Percentiles rank a stretch among this genome's conserved stretches.
Conservation (phyloP, 2,113 vertebrate species). For the Brachirus orientalis region DNA sequence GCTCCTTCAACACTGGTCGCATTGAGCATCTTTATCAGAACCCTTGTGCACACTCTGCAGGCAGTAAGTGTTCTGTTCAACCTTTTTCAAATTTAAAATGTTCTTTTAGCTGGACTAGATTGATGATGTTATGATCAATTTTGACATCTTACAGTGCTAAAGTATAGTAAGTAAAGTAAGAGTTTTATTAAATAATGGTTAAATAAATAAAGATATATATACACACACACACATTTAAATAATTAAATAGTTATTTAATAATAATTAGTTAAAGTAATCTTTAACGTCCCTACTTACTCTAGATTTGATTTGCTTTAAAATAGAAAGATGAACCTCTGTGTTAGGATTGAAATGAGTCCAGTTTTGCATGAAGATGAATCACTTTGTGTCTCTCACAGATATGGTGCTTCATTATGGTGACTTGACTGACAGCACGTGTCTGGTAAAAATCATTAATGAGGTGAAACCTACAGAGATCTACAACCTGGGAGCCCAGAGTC, state of each 20-base stretch:
- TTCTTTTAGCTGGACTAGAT: conserved; percentile 10
- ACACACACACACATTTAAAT: no score
- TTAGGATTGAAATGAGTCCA: neutral
- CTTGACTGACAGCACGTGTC: conserved; percentile 97
- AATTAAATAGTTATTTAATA: no score
- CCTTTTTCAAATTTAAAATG: neutral
- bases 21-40: conserved; percentile 98
- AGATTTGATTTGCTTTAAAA: no score
- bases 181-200: no score
- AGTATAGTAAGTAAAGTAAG: no score
- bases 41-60: conserved; percentile 92
- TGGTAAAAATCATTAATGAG: conserved; percentile 98
- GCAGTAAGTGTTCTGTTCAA: conserved; percentile 89
- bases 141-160: no score
- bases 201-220: no score
- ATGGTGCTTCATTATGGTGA: conserved; percentile 98
- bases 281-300: no score
- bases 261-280: no score
- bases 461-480: conserved; percentile 96
- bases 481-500: conserved; percentile 97
- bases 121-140: no score
- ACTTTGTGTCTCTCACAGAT: conserved; percentile 76
- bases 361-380: neutral
- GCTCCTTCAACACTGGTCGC: conserved; percentile 97
- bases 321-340: no score